These are phyloP conservation scores for Centruroides vittatus DNA, from an alignment of 1,140 invertebrate genomes.

Conservation along the genomic window DNA sequence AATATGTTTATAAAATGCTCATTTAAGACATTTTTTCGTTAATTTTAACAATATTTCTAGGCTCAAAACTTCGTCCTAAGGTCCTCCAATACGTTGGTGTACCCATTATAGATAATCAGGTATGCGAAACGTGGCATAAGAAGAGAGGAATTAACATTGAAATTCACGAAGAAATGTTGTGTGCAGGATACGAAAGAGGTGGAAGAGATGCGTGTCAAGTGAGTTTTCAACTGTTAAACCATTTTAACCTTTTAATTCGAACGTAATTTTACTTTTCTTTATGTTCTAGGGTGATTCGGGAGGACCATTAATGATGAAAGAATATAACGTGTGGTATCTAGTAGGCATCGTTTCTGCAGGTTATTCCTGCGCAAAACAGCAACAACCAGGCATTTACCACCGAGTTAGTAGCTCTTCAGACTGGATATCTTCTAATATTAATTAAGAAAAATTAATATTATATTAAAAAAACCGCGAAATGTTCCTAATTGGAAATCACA, in stretches of 20 bases:
- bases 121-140: slow-evolving; percentile 57
- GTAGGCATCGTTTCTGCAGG: slow-evolving; percentile 73
- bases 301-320: slow-evolving; percentile 54
- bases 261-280: not conserved
- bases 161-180: slow-evolving; percentile 93
- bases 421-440: slow-evolving; percentile 53
- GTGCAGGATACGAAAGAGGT: slow-evolving; percentile 81
- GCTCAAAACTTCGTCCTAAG: slow-evolving; percentile 71
- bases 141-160: slow-evolving; percentile 66
- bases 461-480: too few relatives aligned
- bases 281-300: slow-evolving; percentile 56
- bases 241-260: not conserved
- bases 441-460: too few relatives aligned
- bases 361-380: slow-evolving; percentile 68
- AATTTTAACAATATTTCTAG: slow-evolving; percentile 29
- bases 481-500: too few relatives aligned
- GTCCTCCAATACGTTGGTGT: slow-evolving; percentile 85
- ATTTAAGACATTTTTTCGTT: not conserved
- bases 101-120: slow-evolving; percentile 25
- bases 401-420: slow-evolving; percentile 83
- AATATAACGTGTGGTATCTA: slow-evolving; percentile 50
- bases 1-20: not conserved
- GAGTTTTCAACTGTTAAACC: slow-evolving; percentile 2
- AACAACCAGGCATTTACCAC: slow-evolving; percentile 84
- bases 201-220: slow-evolving; percentile 59